Evolutionary conservation across 2,113 vertebrate species (phyloP).

Genomic region (Fulmarus glacialis): DNA sequence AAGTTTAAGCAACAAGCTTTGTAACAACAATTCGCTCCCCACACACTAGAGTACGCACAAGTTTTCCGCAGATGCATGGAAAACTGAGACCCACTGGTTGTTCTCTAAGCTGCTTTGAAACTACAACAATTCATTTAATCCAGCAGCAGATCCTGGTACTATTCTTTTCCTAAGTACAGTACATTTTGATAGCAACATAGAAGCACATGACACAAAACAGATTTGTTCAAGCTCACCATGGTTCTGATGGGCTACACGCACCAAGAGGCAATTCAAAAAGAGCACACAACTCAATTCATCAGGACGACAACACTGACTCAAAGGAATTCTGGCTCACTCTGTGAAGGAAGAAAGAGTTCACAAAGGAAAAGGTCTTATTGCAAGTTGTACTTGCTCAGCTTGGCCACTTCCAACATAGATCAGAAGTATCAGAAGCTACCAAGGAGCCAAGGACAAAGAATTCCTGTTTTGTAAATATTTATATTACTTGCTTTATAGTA

Average conservation of each 20-base stretch:
- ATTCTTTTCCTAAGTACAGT: constrained; percentile 24
- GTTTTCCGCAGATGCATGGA: constrained; percentile 8
- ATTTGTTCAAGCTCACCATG: constrained; percentile 11
- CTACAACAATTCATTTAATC: background rate
- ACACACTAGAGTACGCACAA: background rate
- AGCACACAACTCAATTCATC: background rate
- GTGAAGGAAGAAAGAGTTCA: background rate
- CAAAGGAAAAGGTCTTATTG: constrained; percentile 34
- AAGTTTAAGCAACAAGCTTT: background rate
- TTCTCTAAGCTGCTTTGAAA: constrained; percentile 20
- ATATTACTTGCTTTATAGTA: background rate
- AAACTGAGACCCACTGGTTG: constrained; percentile 9
- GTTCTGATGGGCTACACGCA: constrained; percentile 14
- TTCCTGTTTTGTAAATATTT: background rate
- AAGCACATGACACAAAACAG: background rate
- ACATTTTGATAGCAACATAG: constrained; percentile 24
- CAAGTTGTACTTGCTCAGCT: constrained; percentile 16
- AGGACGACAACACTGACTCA: background rate
- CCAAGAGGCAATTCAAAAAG: constrained; percentile 5
- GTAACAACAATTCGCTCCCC: background rate
- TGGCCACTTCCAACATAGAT: background rate
- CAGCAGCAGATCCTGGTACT: constrained; percentile 19
- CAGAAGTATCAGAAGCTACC: background rate
- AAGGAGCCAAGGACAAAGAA: constrained; percentile 4
- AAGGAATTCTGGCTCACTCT: background rate